A percentile compares a stretch with the other conserved stretches of the same genome.
Evolutionary conservation across 2,888 invertebrate genomes (phyloP).

Genomic region (Protophormia terraenovae): DNA sequence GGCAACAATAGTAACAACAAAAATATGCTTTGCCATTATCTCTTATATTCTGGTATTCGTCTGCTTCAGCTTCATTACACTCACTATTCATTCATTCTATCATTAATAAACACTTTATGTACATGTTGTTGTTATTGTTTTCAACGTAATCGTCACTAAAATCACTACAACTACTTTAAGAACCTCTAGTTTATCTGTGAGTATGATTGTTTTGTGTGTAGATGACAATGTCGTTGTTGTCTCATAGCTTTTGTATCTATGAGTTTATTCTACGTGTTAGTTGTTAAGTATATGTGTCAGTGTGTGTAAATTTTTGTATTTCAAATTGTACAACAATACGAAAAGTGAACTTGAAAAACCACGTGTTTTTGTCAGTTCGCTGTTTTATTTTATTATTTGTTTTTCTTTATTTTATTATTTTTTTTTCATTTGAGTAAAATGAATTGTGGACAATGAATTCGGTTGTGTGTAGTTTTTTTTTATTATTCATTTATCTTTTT

Average conservation of each 20-base stretch:
- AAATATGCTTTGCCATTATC: background rate
- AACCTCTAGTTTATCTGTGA: background rate
- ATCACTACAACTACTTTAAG: background rate
- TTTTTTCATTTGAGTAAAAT: constrained; percentile 12
- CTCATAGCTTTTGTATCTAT: constrained; percentile 5
- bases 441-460: constrained; percentile 62
- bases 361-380: constrained; percentile 56
- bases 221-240: constrained; percentile 11
- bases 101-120: background rate
- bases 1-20: constrained; percentile 4
- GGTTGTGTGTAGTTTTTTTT: no score
- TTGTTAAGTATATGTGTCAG: background rate
- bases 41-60: background rate
- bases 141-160: constrained; percentile 8
- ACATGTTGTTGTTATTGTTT: background rate
- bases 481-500: background rate
- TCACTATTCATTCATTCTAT: background rate
- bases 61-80: background rate
- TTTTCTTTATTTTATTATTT: background rate
- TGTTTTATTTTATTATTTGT: background rate
- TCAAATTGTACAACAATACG: constrained; percentile 1
- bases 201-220: background rate
- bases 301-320: constrained; percentile 1
- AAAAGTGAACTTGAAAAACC: constrained; percentile 64
- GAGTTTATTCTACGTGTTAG: background rate